phyloP scores from a whole-genome alignment of 2,888 invertebrate genomes.

The Euplagia quadripunctaria region DNA sequence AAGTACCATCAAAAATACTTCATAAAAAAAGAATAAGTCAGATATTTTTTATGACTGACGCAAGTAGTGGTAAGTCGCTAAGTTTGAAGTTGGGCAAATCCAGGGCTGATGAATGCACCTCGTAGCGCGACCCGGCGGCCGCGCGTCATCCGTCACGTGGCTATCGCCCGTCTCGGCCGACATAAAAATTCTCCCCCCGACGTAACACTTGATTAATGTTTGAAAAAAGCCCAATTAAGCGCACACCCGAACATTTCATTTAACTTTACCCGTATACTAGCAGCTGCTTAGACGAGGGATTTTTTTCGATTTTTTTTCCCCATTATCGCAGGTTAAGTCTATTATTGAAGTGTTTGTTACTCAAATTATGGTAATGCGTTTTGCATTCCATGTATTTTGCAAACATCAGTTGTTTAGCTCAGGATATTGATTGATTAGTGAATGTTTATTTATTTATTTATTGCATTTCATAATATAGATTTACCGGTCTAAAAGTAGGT shows the following conservation, averaged over 20 bases:
- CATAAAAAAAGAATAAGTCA: too few relatives aligned
- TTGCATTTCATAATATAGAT: too few relatives aligned
- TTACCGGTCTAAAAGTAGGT: too few relatives aligned
- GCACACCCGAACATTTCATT: slow-evolving; percentile 75
- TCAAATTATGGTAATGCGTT: slow-evolving; percentile 21
- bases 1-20: not conserved
- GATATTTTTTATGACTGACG: slow-evolving; percentile 2
- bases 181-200: slow-evolving; percentile 82
- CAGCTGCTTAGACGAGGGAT: slow-evolving; percentile 57
- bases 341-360: slow-evolving; percentile 32
- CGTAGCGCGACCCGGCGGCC: slow-evolving; percentile 64
- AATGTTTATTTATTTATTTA: too few relatives aligned
- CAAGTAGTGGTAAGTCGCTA: slow-evolving; percentile 27
- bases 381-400: slow-evolving; percentile 7
- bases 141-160: slow-evolving; percentile 75
- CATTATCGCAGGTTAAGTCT: slow-evolving; percentile 51
- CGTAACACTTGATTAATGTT: slow-evolving; percentile 84
- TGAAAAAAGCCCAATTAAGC: slow-evolving; percentile 85
- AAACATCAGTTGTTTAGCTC: not conserved
- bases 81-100: slow-evolving; percentile 52
- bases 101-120: slow-evolving; percentile 73
- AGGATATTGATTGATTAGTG: not conserved
- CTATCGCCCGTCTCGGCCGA: slow-evolving; percentile 69
- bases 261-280: slow-evolving; percentile 73
- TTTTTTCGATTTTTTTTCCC: slow-evolving; percentile 51